Evolutionary conservation across 2,797 vertebrate species (phyloP).

Genomic region (Lycodopsis pacificus): DNA sequence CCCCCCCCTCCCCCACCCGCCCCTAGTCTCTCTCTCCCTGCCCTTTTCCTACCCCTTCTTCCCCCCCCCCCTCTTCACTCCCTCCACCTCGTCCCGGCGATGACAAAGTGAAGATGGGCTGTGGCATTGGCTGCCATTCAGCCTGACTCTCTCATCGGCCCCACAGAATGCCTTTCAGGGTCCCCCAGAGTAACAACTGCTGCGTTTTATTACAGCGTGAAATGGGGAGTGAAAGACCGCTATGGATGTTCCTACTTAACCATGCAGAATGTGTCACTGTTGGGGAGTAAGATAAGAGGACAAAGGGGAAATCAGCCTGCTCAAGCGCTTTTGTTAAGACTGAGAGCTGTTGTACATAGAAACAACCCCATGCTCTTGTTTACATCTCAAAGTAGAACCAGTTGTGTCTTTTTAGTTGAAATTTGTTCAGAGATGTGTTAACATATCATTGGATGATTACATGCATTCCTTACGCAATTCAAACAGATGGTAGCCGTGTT

Average conservation of each 20-base stretch:
- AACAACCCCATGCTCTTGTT: conserved; percentile 60
- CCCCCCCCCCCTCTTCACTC: not conserved
- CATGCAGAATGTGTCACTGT: conserved; percentile 86
- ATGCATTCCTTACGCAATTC: conserved; percentile 62
- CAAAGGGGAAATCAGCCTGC: conserved; percentile 78
- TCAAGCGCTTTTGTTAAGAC: conserved; percentile 71
- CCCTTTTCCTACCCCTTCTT: not conserved
- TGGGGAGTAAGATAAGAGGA: conserved; percentile 78
- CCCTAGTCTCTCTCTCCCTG: not conserved
- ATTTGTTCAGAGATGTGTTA: conserved; percentile 75
- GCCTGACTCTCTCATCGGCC: conserved; percentile 82
- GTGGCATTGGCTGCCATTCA: conserved; percentile 85
- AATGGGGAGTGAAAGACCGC: conserved; percentile 89
- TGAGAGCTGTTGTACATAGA: conserved; percentile 54
- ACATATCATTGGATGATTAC: conserved; percentile 61
- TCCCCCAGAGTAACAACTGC: conserved; percentile 85
- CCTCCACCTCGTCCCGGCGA: conserved; percentile 48
- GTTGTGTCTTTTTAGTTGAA: conserved; percentile 55
- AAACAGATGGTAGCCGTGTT: conserved; percentile 66
- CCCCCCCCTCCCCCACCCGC: not conserved
- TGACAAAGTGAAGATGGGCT: conserved; percentile 81
- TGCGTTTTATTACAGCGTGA: conserved; percentile 90
- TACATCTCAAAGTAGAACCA: conserved; percentile 59
- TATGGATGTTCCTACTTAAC: conserved; percentile 85
- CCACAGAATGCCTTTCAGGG: conserved; percentile 89